phyloP scores from a whole-genome alignment of 1,140 invertebrate species.

The Ectropis grisescens region DNA sequence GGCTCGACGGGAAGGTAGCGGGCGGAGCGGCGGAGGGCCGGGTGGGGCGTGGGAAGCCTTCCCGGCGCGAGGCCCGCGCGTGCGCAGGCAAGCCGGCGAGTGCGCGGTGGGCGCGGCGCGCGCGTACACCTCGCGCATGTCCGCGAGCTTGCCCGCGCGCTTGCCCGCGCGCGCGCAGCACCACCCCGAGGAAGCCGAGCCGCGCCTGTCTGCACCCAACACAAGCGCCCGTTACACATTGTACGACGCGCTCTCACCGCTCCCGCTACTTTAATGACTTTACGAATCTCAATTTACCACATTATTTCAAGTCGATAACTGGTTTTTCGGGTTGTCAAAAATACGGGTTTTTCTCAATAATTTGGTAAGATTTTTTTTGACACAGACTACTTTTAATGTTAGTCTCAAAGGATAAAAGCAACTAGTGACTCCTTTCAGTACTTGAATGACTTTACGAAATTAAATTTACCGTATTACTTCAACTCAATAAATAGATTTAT shows the following conservation, averaged over 20 bases:
- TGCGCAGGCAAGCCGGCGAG: conserved; percentile 56
- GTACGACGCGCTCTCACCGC: not conserved
- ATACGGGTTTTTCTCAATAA: too few species aligned
- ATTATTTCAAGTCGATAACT: too few species aligned
- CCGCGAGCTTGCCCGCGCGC: too few species aligned
- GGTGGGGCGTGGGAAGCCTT: conserved; percentile 44
- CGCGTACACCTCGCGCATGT: conserved; percentile 53
- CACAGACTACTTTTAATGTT: too few species aligned
- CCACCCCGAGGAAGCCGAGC: conserved; percentile 44
- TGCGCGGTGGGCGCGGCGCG: conserved; percentile 51
- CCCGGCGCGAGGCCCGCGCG: conserved; percentile 42
- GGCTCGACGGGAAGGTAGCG: conserved; percentile 35
- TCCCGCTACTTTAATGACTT: not conserved
- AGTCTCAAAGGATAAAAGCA: too few species aligned
- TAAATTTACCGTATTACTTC: too few species aligned
- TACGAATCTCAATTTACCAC: too few species aligned
- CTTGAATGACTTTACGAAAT: too few species aligned
- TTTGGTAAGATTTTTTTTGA: too few species aligned
- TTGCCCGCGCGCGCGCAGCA: conserved; percentile 55
- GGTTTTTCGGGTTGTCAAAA: too few species aligned
- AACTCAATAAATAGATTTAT: too few species aligned
- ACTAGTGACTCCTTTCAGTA: too few species aligned
- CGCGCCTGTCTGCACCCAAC: conserved; percentile 36
- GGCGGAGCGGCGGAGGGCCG: conserved; percentile 38
- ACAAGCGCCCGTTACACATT: conserved; percentile 4